These are phyloP conservation scores for Tiphia femorata DNA, from an alignment of 2,888 invertebrate genomes.

Conservation along the genomic window DNA sequence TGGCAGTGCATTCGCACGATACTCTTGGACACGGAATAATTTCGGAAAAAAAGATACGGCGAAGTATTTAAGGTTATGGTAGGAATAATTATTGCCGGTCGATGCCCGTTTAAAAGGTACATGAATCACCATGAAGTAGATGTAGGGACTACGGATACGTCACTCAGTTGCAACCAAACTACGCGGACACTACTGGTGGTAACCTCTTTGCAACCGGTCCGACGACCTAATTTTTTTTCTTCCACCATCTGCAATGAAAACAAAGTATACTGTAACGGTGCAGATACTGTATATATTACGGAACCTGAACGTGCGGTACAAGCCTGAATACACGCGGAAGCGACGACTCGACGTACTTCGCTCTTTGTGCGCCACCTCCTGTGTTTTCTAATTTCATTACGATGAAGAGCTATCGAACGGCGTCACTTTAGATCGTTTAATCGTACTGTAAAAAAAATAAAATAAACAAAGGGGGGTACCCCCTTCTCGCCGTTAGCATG, in stretches of 20 bases:
- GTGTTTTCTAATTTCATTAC: too few relatives aligned
- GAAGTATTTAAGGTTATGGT: slow-evolving; percentile 31
- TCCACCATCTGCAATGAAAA: slow-evolving; percentile 22
- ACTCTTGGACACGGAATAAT: too few relatives aligned
- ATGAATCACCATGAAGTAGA: slow-evolving; percentile 18
- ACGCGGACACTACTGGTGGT: not conserved
- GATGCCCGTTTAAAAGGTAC: slow-evolving; percentile 10
- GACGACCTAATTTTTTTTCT: slow-evolving; percentile 35
- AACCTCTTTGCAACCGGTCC: slow-evolving; percentile 13
- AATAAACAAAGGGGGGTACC: too few relatives aligned
- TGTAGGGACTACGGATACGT: slow-evolving; percentile 4
- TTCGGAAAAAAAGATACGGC: too few relatives aligned
- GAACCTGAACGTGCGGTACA: not conserved
- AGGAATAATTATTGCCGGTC: slow-evolving; percentile 23
- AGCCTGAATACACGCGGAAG: too few relatives aligned
- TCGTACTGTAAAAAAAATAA: too few relatives aligned
- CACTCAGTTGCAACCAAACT: not conserved
- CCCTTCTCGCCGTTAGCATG: too few relatives aligned
- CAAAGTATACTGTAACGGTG: slow-evolving; percentile 24
- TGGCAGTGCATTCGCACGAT: too few relatives aligned
- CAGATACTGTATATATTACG: not conserved
- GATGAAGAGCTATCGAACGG: too few relatives aligned
- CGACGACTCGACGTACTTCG: too few relatives aligned
- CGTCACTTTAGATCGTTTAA: too few relatives aligned
- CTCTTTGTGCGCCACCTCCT: too few relatives aligned